A percentile compares a stretch with the other conserved stretches of the same genome.
These are phyloP conservation scores for Pseudochaenichthys georgianus DNA, from an alignment of 2,797 vertebrate genomes.

Conservation along the genomic window DNA sequence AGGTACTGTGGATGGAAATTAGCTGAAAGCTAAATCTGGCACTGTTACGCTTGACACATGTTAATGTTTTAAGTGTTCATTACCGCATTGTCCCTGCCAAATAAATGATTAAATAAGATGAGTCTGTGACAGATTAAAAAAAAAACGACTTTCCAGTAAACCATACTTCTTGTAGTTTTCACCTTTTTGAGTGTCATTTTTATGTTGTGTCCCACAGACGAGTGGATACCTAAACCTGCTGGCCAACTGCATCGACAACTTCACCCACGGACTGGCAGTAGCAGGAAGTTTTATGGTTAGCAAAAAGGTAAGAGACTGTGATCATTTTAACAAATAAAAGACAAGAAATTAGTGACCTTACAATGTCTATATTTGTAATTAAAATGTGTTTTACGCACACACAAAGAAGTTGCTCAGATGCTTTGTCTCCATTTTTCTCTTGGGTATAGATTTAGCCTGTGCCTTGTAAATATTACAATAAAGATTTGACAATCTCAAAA, in stretches of 20 bases:
- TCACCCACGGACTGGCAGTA: conserved; percentile 97
- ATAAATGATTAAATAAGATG: neutral
- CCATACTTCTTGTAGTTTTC: neutral
- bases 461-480: neutral
- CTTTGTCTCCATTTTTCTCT: neutral
- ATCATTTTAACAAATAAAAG: neutral
- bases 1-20: too few species aligned
- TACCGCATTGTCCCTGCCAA: too few species aligned
- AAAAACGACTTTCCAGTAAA: neutral
- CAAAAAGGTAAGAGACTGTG: conserved; percentile 90
- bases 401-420: neutral
- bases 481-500: neutral
- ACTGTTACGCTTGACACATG: too few species aligned
- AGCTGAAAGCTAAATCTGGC: too few species aligned
- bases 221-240: conserved; percentile 97
- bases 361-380: neutral
- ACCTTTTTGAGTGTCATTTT: neutral
- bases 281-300: conserved; percentile 97
- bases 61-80: too few species aligned
- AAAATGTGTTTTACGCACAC: neutral
- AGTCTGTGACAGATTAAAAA: neutral
- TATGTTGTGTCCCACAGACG: conserved; percentile 81
- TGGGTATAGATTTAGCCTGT: neutral
- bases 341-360: neutral
- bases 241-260: conserved; percentile 99